Conservation (phyloP, 2,797 vertebrate genomes). For the Clamator glandarius region DNA sequence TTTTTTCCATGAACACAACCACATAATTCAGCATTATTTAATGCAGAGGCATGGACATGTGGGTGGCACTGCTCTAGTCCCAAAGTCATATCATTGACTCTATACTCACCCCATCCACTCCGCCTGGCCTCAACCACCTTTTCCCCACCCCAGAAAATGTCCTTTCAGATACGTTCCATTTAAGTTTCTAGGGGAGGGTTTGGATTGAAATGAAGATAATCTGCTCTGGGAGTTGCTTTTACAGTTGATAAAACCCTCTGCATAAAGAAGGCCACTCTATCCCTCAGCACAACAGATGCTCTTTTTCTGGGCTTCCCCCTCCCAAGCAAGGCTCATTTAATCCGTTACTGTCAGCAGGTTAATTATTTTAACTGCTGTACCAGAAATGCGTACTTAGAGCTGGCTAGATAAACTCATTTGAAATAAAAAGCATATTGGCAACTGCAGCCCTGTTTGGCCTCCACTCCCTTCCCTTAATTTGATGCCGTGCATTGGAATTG, state of each 20-base stretch:
- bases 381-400: slow-evolving; percentile 54
- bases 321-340: not conserved
- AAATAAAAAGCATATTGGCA: slow-evolving; percentile 46
- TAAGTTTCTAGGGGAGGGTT: not conserved
- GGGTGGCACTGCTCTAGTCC: not conserved
- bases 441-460: slow-evolving; percentile 14
- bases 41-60: not conserved
- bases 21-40: not conserved
- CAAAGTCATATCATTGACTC: not conserved
- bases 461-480: slow-evolving; percentile 48
- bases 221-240: not conserved
- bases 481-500: not conserved
- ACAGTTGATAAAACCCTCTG: not conserved
- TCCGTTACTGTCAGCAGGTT: slow-evolving; percentile 31
- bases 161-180: not conserved
- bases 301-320: not conserved
- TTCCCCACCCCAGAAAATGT: not conserved
- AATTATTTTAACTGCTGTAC: slow-evolving; percentile 68
- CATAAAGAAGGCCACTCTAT: not conserved
- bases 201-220: not conserved
- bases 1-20: not conserved
- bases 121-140: not conserved
- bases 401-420: slow-evolving; percentile 4
- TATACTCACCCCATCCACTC: not conserved
- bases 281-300: not conserved